Evolutionary conservation across 2,113 vertebrate species (phyloP), one percentile per base, ranked within the genome.

Genomic region (Sminthopsis crassicaudata): DNA sequence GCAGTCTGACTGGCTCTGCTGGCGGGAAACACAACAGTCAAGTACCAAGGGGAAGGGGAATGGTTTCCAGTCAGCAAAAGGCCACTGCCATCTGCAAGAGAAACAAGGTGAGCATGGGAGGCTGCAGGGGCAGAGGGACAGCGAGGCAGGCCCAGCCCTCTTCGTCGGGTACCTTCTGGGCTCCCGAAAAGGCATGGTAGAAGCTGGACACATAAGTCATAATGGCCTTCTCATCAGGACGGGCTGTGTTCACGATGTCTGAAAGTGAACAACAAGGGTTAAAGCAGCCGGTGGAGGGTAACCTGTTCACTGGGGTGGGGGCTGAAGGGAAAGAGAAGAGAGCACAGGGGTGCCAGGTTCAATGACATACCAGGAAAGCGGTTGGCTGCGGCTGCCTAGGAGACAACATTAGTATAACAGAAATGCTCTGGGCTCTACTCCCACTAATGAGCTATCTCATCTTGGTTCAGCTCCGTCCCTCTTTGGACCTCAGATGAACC

Each of bases 141-240:
- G 94, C 91, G 36, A 96, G 97, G 97, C 93, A 96, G 94, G 90
- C 94, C 46, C 95, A 90, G 93, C 26, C 96, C 97, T 98, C 98
- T 97, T 97, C 98, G 97, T 98, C 99, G 97, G 99, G 99, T 99
- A 99, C 99, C 99, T 99, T 99, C 99, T 99, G 99, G 24, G 99
- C 99, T 99, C 99, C 99, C 90, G 99, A 99, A 98, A 99, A 99
- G 97, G 99, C 99, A 99, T 99, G 99, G 99, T 99, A 99, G 99
- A 99, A 99, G 99, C 99, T 99, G 98, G 99, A 99, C 98, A 99
- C 99, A 98, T 99, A 99, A 98, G 99, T 99, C 99, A 99, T 99
- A 98, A 99, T 99, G 98, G 99, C 99, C 98, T 99, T 99, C 99
- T 99, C 99, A 98, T 99, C 99, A 53, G 99, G 99, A 96, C 99